Evolutionary conservation across 2,888 invertebrate genomes (phyloP).

Genomic region (Zelleria hepariella): DNA sequence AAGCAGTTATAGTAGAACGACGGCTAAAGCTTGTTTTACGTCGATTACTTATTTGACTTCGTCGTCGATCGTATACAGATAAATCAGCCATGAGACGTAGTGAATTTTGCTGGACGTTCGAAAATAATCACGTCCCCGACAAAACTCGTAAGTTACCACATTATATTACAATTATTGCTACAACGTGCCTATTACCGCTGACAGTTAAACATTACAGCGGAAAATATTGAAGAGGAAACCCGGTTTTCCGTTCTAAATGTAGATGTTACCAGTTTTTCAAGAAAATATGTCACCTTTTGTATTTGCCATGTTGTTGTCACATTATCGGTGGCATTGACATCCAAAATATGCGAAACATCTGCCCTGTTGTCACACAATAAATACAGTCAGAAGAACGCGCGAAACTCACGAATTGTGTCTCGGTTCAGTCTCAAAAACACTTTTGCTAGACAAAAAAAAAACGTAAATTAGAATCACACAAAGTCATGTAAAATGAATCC

Average conservation of each 20-base stretch:
- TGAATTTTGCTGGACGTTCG: neutral
- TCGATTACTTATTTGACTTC: no score
- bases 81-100: no score
- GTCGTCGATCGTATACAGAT: no score
- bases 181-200: neutral
- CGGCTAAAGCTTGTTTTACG: no score
- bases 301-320: neutral
- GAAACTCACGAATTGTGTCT: no score
- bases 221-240: constrained; percentile 11
- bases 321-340: neutral
- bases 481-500: no score
- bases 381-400: neutral
- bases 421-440: no score
- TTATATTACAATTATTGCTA: neutral
- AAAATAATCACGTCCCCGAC: neutral
- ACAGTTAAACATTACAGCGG: neutral
- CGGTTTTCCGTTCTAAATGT: neutral
- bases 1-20: no score
- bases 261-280: neutral
- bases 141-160: neutral
- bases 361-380: neutral
- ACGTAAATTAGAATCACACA: no score
- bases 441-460: no score
- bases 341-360: neutral
- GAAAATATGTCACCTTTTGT: neutral